These are phyloP conservation scores for Mystacides longicornis DNA, from an alignment of 2,888 invertebrate species.

Conservation along the genomic window DNA sequence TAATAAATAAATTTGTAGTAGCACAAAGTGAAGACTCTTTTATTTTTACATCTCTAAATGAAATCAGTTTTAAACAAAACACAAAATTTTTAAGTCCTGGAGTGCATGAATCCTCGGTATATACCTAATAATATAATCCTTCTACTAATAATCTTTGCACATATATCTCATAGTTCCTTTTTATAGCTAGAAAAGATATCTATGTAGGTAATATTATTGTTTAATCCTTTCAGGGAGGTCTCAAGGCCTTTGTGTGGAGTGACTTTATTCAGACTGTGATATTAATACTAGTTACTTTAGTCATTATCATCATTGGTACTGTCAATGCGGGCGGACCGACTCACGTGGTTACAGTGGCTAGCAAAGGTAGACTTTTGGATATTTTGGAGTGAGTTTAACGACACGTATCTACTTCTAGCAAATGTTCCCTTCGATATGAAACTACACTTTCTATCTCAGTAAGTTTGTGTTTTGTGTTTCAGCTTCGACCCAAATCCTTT, in stretches of 20 bases:
- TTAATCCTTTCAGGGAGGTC: constrained; percentile 39
- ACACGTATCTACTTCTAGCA: background rate
- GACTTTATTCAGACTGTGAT: constrained; percentile 42
- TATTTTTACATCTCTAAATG: no score
- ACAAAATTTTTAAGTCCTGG: no score
- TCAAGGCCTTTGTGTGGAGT: constrained; percentile 49
- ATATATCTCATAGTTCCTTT: no score
- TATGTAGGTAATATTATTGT: no score
- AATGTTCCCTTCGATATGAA: background rate
- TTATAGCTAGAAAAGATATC: no score
- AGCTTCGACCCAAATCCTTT: constrained; percentile 55
- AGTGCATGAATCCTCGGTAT: no score
- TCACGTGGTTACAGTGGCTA: constrained; percentile 34
- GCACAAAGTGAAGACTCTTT: no score
- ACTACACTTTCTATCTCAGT: background rate
- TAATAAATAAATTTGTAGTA: no score
- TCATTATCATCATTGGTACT: constrained; percentile 37
- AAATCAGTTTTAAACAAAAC: no score
- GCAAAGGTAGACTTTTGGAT: constrained; percentile 33
- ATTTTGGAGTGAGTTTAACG: constrained; percentile 14
- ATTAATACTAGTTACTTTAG: constrained; percentile 35
- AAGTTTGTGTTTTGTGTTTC: constrained; percentile 24
- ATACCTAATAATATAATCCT: no score
- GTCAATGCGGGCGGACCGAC: constrained; percentile 36
- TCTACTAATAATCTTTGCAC: no score